Base-by-base conservation (phyloP, 2,888 invertebrate genomes). In the Pollenia griseotomentosa region DNA sequence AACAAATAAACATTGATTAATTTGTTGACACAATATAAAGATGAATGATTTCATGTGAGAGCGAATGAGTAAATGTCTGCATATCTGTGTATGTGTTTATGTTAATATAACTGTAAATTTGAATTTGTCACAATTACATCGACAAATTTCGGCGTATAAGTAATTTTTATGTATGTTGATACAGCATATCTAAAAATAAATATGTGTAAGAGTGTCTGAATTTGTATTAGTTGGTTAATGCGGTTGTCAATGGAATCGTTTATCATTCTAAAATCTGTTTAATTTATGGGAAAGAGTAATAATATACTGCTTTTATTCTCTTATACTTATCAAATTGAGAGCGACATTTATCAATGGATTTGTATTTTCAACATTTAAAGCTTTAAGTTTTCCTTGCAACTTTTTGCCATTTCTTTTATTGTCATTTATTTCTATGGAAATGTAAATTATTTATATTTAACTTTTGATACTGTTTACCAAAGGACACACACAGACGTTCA, bases 1-100 rank as follows among this genome's bases (percentile, higher is more conserved):
- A 91, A 90, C 90, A 91, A 92, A 92, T 91, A 91, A 91, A 91
- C 91, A 92, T 90, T 91, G 91, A 92, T 92, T 92, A 92, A 92
- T 92, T 91, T 92, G 91, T 91, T 92, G 91, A 91, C 91, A 91
- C 59, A 77, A 77, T 68, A 81, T 19, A 71, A 70, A 23, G n/a
- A 70, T 65, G 70, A 63, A 90, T 90, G 88, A 85, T 77, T 86
- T 59, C 12, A 63, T 61, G 19, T 33, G 33, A 33, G 33, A 33
- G 33, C 1, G 70, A 23, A n/a, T 68, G 14, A 42, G 11, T 65
- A 44, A 53, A 65, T 44, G 33, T 33, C 33, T 33, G 33, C 6
- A 33, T 33, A 33, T 33, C 33, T 16, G 16, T 53, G 51, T 40
- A 42, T 16, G 14, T 61, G 12, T 57, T 33, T 33, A 33, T 33